Evolutionary conservation across 2,797 vertebrate genomes (phyloP).

Genomic region (Thripadectes ignobilis): DNA sequence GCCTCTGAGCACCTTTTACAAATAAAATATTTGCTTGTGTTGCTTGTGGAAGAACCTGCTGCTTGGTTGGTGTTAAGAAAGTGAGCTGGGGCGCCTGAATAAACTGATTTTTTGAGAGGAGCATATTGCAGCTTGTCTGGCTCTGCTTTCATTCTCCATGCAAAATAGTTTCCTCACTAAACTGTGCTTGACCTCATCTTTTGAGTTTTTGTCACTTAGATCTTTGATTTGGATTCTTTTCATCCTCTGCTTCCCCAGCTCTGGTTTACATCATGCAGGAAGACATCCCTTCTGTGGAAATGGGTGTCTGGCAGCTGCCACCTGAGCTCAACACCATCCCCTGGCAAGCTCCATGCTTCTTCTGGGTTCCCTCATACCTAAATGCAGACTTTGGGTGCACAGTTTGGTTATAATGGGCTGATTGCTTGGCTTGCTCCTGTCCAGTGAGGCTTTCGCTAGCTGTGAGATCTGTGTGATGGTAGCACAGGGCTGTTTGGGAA

Average conservation of each 20-base stretch:
- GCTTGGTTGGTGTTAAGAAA: conserved; percentile 1
- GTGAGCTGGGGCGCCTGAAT: not conserved
- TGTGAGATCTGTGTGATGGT: not conserved
- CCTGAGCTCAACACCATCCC: not conserved
- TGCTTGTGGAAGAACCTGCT: conserved; percentile 51
- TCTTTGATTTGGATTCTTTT: conserved; percentile 16
- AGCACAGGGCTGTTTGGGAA: not conserved
- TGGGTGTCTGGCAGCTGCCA: not conserved
- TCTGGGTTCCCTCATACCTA: not conserved
- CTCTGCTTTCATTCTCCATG: conserved; percentile 38
- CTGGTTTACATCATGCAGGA: not conserved
- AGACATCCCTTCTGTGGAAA: not conserved
- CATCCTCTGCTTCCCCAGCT: not conserved
- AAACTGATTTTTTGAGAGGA: conserved; percentile 26
- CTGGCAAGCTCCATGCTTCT: not conserved
- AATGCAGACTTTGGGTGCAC: not conserved
- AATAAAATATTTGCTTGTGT: conserved; percentile 8
- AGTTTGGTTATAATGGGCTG: not conserved
- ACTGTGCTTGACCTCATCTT: conserved; percentile 6
- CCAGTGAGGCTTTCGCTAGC: fast-evolving
- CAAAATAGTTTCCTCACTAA: conserved; percentile 6
- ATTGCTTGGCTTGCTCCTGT: not conserved
- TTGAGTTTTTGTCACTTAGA: not conserved
- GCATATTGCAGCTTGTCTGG: conserved; percentile 55
- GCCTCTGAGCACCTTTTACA: conserved; percentile 11